Evolutionary conservation across 2,797 vertebrate genomes (phyloP).

Genomic region (Poeciliopsis gracilis): DNA sequence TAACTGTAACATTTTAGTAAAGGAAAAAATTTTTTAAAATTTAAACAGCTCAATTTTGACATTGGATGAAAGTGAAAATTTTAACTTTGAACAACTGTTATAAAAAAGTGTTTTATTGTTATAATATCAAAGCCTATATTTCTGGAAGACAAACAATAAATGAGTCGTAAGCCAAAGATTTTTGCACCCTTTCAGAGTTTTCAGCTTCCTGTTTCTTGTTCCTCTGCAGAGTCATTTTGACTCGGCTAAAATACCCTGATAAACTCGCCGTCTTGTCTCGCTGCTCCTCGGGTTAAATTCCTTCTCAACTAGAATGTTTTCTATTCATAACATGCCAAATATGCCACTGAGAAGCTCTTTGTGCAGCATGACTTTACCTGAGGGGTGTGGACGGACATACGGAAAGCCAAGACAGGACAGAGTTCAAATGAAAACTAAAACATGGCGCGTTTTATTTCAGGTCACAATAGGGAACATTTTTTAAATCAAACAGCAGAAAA

Average conservation of each 20-base stretch:
- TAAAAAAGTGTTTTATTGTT: neutral
- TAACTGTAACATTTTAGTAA: neutral
- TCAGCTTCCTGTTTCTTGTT: slow-evolving; percentile 10
- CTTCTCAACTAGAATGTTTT: slow-evolving; percentile 25
- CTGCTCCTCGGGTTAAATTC: slow-evolving; percentile 38
- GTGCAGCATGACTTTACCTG: slow-evolving; percentile 30
- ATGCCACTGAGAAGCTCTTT: slow-evolving; percentile 56
- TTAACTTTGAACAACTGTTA: neutral
- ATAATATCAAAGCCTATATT: neutral
- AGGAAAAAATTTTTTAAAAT: too few relatives aligned
- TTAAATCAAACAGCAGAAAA: neutral
- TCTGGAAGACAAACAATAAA: neutral
- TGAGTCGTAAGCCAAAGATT: neutral
- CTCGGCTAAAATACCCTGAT: slow-evolving; percentile 43
- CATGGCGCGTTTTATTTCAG: neutral
- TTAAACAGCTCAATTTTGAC: neutral
- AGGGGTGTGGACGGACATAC: slow-evolving; percentile 24
- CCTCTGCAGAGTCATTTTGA: slow-evolving; percentile 20
- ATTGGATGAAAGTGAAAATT: neutral
- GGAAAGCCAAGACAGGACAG: slow-evolving; percentile 10
- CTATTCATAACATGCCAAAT: slow-evolving; percentile 55
- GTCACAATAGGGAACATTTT: neutral
- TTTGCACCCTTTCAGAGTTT: neutral
- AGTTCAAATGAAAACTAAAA: slow-evolving; percentile 7
- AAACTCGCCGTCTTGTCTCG: slow-evolving; percentile 34